phyloP scores from a whole-genome alignment of 2,888 invertebrate genomes.

The Polia nebulosa region DNA sequence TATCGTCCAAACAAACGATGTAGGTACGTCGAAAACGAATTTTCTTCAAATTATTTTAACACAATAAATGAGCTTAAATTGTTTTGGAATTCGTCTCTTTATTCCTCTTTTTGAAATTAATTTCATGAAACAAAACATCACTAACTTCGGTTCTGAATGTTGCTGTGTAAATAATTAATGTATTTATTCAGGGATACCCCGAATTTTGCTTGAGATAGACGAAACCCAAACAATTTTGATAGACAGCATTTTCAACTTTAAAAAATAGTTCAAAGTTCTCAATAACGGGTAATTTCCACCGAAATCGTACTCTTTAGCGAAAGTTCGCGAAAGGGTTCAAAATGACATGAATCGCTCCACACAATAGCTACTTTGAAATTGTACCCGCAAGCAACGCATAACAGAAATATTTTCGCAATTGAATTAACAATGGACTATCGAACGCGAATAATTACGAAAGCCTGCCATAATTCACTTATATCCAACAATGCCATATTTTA shows the following conservation, averaged over 20 bases:
- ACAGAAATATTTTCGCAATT: conserved; percentile 75
- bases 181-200: neutral
- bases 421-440: conserved; percentile 72
- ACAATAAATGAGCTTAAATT: conserved; percentile 20
- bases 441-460: conserved; percentile 55
- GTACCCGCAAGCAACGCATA: conserved; percentile 73
- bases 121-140: neutral
- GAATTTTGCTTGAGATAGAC: neutral
- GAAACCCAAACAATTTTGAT: neutral
- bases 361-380: conserved; percentile 81
- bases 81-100: conserved; percentile 1
- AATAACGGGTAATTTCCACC: neutral
- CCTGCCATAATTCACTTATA: conserved; percentile 51
- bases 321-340: conserved; percentile 66
- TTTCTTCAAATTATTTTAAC: conserved; percentile 25
- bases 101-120: conserved; percentile 14
- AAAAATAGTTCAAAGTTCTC: neutral
- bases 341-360: conserved; percentile 77
- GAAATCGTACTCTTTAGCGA: neutral
- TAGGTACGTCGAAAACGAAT: conserved; percentile 41
- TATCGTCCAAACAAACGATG: conserved; percentile 60
- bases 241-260: neutral
- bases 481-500: conserved; percentile 46
- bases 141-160: neutral
- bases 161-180: neutral